Percentiles rank a stretch among this genome's conserved stretches.
These are phyloP conservation scores for Limulus polyphemus DNA, from an alignment of 2,888 invertebrate genomes.

Conservation along the genomic window DNA sequence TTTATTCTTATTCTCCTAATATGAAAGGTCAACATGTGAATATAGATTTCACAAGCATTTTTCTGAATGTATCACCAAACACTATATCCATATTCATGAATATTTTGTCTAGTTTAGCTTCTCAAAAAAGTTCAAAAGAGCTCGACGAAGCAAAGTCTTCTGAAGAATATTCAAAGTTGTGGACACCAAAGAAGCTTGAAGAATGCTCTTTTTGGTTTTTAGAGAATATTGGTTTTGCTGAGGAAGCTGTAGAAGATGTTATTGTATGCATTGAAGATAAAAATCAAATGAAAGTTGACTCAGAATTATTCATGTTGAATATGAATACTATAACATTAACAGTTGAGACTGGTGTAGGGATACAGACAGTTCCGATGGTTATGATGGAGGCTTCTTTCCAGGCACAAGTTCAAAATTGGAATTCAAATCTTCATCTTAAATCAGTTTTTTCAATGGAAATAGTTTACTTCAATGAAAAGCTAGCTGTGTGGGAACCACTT, in stretches of 20 bases:
- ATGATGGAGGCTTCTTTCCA: slow-evolving; percentile 68
- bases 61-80: slow-evolving; percentile 75
- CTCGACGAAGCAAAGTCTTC: slow-evolving; percentile 35
- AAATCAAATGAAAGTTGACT: slow-evolving; percentile 16
- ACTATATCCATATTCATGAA: slow-evolving; percentile 46
- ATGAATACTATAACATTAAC: slow-evolving; percentile 50
- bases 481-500: slow-evolving; percentile 92
- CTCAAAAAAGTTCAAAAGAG: not conserved
- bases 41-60: slow-evolving; percentile 59
- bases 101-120: not conserved
- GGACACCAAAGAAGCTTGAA: slow-evolving; percentile 52
- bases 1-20: slow-evolving; percentile 43
- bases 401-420: slow-evolving; percentile 73
- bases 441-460: slow-evolving; percentile 8
- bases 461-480: slow-evolving; percentile 72
- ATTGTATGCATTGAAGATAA: not conserved
- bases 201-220: slow-evolving; percentile 70
- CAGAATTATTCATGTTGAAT: slow-evolving; percentile 46
- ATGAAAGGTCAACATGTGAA: slow-evolving; percentile 66
- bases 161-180: slow-evolving; percentile 51
- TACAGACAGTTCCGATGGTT: slow-evolving; percentile 78
- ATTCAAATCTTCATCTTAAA: slow-evolving; percentile 38
- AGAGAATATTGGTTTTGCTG: slow-evolving; percentile 48
- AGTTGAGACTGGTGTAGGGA: slow-evolving; percentile 77
- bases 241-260: slow-evolving; percentile 31